Evolutionary conservation across 2,797 vertebrate species (phyloP).

Genomic region (Sebastes taczanowskii): DNA sequence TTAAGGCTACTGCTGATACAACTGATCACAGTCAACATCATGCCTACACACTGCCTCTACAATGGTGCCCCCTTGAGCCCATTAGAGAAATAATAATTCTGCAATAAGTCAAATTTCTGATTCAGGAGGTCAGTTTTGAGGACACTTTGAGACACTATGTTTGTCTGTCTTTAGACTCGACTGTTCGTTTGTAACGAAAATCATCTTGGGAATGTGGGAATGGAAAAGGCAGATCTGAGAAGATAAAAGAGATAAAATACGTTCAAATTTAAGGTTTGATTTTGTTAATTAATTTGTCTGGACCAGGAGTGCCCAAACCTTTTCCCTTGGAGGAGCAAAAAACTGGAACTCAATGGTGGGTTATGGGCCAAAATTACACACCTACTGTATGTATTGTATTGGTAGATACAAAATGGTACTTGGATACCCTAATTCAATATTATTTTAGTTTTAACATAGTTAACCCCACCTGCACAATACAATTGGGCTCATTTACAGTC

Average conservation of each 20-base stretch:
- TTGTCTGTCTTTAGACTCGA: neutral
- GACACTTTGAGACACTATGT: neutral
- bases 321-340: too few species aligned
- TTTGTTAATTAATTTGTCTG: neutral
- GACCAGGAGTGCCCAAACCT: neutral
- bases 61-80: constrained; percentile 71
- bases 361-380: too few species aligned
- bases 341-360: too few species aligned
- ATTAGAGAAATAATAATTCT: constrained; percentile 15
- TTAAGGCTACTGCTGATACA: neutral
- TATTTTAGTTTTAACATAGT: too few species aligned
- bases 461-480: too few species aligned
- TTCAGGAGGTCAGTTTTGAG: neutral
- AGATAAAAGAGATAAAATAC: neutral
- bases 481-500: too few species aligned
- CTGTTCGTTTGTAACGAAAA: neutral
- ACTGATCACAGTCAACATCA: neutral
- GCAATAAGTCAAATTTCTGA: neutral
- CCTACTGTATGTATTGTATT: too few species aligned
- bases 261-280: neutral
- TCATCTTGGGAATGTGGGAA: neutral
- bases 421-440: too few species aligned
- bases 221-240: neutral
- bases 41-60: constrained; percentile 21
- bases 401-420: too few species aligned